phyloP scores from a whole-genome alignment of 2,113 vertebrate species.

The Lichenostomus cassidix region DNA sequence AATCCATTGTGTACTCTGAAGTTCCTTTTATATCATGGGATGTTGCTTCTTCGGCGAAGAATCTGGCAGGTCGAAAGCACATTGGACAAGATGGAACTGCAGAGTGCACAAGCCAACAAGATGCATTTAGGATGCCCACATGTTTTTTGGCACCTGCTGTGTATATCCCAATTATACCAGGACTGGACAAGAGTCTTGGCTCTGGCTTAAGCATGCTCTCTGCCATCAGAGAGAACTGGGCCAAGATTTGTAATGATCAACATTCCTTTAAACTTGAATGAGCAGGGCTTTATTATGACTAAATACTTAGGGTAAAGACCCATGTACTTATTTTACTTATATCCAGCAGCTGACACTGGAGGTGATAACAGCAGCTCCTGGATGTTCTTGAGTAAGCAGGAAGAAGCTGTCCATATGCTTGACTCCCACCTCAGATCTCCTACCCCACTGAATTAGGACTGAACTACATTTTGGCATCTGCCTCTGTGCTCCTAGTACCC shows the following conservation, averaged over 20 bases:
- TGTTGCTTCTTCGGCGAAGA: neutral
- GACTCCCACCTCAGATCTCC: neutral
- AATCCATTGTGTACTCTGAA: neutral
- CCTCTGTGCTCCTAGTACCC: neutral
- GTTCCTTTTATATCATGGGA: neutral
- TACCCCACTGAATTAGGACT: neutral
- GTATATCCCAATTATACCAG: neutral
- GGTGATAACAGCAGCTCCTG: neutral
- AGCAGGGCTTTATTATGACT: neutral
- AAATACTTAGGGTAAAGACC: neutral
- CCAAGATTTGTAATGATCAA: neutral
- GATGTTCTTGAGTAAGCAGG: neutral
- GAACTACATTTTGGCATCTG: neutral
- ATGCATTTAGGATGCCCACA: neutral
- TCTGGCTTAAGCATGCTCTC: neutral
- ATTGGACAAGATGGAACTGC: neutral
- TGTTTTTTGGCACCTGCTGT: neutral
- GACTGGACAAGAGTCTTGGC: neutral
- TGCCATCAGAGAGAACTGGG: neutral
- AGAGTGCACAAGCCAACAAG: neutral
- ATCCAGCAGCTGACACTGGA: neutral
- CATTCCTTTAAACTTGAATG: neutral
- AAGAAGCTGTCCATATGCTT: neutral
- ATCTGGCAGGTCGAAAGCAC: neutral
- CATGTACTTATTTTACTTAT: neutral